Base-by-base conservation (phyloP, 2,113 vertebrate species). In the Mustela nigripes region DNA sequence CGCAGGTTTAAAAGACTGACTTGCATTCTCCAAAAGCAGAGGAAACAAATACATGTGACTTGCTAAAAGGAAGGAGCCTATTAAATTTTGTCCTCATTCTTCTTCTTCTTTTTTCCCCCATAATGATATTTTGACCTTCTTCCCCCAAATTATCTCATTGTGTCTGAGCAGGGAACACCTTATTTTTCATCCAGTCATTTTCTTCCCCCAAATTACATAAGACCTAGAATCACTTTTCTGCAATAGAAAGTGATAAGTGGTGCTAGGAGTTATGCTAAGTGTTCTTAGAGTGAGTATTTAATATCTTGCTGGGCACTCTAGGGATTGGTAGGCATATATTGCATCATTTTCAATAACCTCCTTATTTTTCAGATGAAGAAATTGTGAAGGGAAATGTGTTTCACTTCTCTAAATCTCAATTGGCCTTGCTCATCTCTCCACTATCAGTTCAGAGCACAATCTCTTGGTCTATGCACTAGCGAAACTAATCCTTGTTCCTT, bases 361-460 rank as follows among this genome's bases (percentile, higher is more conserved):
- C 4, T 48, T 5, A 48, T 42, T 86, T 97, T 93, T 96, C 53
- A 62, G 39, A 90, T 31, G 73, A 89, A 73, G 28, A 73, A 87
- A 89, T 7, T n/a, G 42, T 56, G 60, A 74, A 93, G 36, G 31
- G 5, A 78, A 96, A 76, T 36, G 2, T 42, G 67, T 73, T 73
- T 92, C 67, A 39, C 33, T 81, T 96, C n/a, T 94, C 45, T 76
- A 56, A 60, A 26, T 83, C 63, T 19, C 42, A 85, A 2, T 50
- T 78, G 78, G n/a, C 7, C 6, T 16, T 79, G 39, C 12, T 84
- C 80, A 22, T 67, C 56, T 85, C 12, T 67, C 33, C 45, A 62
- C 19, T 39, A 4, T n/a, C 33, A 31, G 12, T 63, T 78, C 42
- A 28, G 14, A 83, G 39, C 5, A 15, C 42, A 28, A 12, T 58